Conservation (phyloP, 2,797 vertebrate species). For the Hippocampus kuda region DNA sequence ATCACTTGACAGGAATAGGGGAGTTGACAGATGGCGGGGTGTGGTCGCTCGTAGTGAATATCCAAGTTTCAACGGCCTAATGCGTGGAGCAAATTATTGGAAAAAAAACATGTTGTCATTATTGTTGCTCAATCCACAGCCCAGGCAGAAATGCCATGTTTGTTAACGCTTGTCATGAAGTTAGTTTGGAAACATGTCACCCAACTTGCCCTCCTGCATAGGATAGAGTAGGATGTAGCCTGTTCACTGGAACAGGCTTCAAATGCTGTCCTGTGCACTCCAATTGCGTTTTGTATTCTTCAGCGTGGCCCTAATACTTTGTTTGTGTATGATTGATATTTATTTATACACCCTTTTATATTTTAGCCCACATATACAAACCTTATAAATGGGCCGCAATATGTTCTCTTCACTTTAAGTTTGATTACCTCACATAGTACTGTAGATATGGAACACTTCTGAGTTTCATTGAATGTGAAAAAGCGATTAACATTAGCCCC, state of each 20-base stretch:
- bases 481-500: not conserved
- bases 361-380: not conserved
- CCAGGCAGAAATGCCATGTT: not conserved
- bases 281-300: no score
- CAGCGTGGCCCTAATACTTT: not conserved
- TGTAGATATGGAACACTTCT: not conserved
- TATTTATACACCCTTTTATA: not conserved
- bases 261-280: no score
- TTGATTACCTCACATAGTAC: not conserved
- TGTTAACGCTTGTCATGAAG: not conserved
- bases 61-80: conserved; percentile 3
- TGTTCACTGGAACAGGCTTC: no score
- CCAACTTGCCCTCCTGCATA: not conserved
- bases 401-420: not conserved
- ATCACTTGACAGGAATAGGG: conserved; percentile 57
- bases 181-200: not conserved
- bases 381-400: not conserved
- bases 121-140: not conserved
- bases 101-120: conserved; percentile 16
- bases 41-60: conserved; percentile 26
- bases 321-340: not conserved
- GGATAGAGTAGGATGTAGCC: not conserved
- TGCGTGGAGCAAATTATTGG: conserved; percentile 2
- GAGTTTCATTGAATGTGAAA: not conserved
- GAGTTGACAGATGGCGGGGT: conserved; percentile 44